These are phyloP conservation scores for Orius laevigatus DNA, from an alignment of 1,140 invertebrate species.

Conservation along the genomic window DNA sequence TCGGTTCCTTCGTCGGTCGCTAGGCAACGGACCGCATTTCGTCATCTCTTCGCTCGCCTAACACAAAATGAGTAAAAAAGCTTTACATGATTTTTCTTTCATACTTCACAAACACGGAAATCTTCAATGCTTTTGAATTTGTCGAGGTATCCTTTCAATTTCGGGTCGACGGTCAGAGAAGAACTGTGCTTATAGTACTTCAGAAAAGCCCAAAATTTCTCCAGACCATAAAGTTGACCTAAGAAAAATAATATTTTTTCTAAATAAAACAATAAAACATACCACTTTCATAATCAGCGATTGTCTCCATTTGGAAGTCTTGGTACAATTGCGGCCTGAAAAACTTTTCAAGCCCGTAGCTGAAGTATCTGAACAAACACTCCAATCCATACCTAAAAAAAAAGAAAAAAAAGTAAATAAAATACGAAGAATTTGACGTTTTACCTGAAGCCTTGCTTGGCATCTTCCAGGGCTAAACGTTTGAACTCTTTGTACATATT, in stretches of 20 bases:
- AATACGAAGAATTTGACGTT: background rate
- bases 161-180: constrained; percentile 62
- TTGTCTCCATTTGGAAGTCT: constrained; percentile 90
- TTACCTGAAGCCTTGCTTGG: constrained; percentile 73
- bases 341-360: constrained; percentile 91
- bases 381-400: constrained; percentile 69
- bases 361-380: constrained; percentile 96
- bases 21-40: constrained; percentile 12
- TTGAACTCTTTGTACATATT: constrained; percentile 98
- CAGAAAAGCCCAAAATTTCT: constrained; percentile 98
- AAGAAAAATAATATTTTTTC: constrained; percentile 22
- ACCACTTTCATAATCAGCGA: constrained; percentile 79
- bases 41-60: constrained; percentile 9
- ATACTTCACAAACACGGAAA: constrained; percentile 63
- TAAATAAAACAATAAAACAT: constrained; percentile 20
- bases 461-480: constrained; percentile 80
- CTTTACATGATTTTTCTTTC: constrained; percentile 7
- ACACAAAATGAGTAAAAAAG: background rate
- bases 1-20: constrained; percentile 9
- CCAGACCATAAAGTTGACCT: constrained; percentile 93
- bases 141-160: constrained; percentile 60
- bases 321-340: constrained; percentile 84
- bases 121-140: constrained; percentile 92
- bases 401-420: constrained; percentile 12
- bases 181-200: constrained; percentile 78